These are phyloP conservation scores for Drosophila imparisetae DNA, from an alignment of 2,888 invertebrate species.

Conservation along the genomic window DNA sequence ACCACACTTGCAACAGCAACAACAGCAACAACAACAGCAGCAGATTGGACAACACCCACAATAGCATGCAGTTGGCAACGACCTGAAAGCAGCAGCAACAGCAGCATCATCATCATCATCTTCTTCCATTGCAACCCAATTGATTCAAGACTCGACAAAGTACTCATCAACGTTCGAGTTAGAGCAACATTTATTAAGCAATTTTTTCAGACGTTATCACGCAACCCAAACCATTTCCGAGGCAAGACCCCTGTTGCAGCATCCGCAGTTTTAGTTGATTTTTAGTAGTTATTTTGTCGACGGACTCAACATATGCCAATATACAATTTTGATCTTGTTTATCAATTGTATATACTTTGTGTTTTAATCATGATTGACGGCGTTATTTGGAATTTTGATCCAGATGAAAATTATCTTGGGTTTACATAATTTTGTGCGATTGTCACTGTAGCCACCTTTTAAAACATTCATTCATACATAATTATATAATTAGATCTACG, in stretches of 20 bases:
- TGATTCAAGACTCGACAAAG: constrained; percentile 61
- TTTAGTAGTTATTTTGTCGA: constrained; percentile 8
- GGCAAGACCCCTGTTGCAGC: constrained; percentile 50
- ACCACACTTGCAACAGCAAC: constrained; percentile 80
- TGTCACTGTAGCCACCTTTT: constrained; percentile 70
- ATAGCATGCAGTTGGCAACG: constrained; percentile 76
- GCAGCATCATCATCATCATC: constrained; percentile 34
- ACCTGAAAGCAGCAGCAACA: constrained; percentile 35
- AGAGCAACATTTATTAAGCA: constrained; percentile 78
- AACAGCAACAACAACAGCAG: constrained; percentile 71
- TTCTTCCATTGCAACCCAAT: constrained; percentile 68
- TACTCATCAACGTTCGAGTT: constrained; percentile 65
- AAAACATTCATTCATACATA: constrained; percentile 60
- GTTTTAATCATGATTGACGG: constrained; percentile 40
- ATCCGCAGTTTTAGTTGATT: constrained; percentile 54
- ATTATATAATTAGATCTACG: constrained; percentile 64
- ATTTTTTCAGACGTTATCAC: constrained; percentile 74
- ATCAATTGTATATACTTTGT: constrained; percentile 59
- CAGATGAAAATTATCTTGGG: constrained; percentile 46
- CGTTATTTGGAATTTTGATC: constrained; percentile 43
- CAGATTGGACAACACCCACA: constrained; percentile 81
- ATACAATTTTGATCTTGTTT: constrained; percentile 43
- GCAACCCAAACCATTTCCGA: constrained; percentile 61
- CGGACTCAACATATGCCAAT: constrained; percentile 24
- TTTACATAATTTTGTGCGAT: constrained; percentile 51